Evolutionary conservation across 2,113 vertebrate genomes (phyloP).

Genomic region (Collichthys lucidus): DNA sequence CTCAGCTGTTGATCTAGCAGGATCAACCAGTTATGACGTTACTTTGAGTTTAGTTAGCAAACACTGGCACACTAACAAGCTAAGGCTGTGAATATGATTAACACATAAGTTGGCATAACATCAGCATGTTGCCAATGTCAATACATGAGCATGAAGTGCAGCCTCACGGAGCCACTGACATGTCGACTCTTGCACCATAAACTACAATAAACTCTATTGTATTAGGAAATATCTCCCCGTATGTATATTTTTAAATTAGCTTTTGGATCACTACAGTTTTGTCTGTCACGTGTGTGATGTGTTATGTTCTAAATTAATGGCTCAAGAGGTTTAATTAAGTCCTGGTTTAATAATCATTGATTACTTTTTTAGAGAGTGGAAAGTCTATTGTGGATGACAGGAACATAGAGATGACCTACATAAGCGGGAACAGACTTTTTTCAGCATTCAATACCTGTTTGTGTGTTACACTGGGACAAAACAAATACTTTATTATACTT

Average conservation of each 20-base stretch:
- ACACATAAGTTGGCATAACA: no score
- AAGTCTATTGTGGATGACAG: constrained; percentile 13
- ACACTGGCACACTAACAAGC: no score
- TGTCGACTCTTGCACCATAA: no score
- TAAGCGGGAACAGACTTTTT: constrained; percentile 8
- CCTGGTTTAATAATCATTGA: constrained; percentile 52
- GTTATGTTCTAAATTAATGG: constrained; percentile 13
- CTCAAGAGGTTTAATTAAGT: constrained; percentile 43
- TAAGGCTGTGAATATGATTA: neutral
- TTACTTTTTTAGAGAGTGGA: constrained; percentile 41
- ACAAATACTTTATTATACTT: neutral
- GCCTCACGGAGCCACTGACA: no score
- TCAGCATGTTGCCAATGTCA: neutral
- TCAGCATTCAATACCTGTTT: neutral
- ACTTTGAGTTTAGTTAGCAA: no score
- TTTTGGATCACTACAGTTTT: constrained; percentile 25
- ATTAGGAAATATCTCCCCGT: no score
- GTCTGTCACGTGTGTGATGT: constrained; percentile 15
- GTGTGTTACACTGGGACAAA: constrained; percentile 11
- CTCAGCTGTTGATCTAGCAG: no score
- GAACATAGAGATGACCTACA: constrained; percentile 40
- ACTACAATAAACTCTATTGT: no score
- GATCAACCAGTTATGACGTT: no score
- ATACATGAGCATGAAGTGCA: neutral
- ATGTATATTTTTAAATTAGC: neutral